These are phyloP conservation scores for Himalopsyche phryganea DNA, from an alignment of 1,140 invertebrate genomes.

Conservation along the genomic window DNA sequence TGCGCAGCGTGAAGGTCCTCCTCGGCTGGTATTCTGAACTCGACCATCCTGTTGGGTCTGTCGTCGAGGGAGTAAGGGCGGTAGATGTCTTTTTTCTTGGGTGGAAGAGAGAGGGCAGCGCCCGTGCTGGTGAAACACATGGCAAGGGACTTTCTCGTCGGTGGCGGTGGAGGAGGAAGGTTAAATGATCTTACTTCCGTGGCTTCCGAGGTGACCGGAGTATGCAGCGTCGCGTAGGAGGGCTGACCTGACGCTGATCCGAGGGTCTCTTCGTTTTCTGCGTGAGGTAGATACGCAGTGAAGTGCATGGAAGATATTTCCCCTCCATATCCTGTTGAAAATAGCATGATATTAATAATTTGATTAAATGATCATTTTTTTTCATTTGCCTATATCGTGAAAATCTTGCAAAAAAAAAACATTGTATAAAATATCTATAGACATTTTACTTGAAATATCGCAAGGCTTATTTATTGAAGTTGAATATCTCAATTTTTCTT, in stretches of 20 bases:
- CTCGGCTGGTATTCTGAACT: slow-evolving; percentile 64
- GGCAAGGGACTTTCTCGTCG: slow-evolving; percentile 64
- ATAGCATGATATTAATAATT: too few relatives aligned
- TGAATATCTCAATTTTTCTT: too few relatives aligned
- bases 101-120: slow-evolving; percentile 72
- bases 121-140: slow-evolving; percentile 83
- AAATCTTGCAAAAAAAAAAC: too few relatives aligned
- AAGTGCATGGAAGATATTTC: slow-evolving; percentile 61
- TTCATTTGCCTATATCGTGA: too few relatives aligned
- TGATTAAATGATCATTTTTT: too few relatives aligned
- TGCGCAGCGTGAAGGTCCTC: slow-evolving; percentile 81
- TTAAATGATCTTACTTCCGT: slow-evolving; percentile 49
- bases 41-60: slow-evolving; percentile 44
- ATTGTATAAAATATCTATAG: too few relatives aligned
- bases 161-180: slow-evolving; percentile 47
- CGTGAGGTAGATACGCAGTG: slow-evolving; percentile 57
- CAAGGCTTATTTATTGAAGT: too few relatives aligned
- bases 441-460: too few relatives aligned
- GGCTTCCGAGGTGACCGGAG: slow-evolving; percentile 55
- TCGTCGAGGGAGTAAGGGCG: slow-evolving; percentile 77
- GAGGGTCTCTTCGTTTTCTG: slow-evolving; percentile 52
- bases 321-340: slow-evolving; percentile 61
- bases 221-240: slow-evolving; percentile 67
- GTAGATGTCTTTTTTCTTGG: slow-evolving; percentile 86
- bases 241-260: slow-evolving; percentile 44